Percentiles rank a stretch among this genome's conserved stretches.
Conservation (phyloP, 2,113 vertebrate species). For the Laticauda laticaudata region DNA sequence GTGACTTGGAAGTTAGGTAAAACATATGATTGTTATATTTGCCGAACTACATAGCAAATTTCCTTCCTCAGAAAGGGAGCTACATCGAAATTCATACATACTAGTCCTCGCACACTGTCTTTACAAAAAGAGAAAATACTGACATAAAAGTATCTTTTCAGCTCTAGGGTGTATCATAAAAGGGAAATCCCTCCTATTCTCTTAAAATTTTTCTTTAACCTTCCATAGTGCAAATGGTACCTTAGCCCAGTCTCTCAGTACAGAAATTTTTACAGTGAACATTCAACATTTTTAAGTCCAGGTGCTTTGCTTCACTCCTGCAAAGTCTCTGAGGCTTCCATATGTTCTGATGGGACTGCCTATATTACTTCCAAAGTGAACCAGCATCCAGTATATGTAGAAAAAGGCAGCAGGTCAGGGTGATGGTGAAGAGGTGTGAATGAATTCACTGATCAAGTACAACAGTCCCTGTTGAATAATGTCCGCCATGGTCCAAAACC, state of each 20-base stretch:
- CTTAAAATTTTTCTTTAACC: constrained; percentile 57
- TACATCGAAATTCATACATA: constrained; percentile 30
- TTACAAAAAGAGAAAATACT: constrained; percentile 65
- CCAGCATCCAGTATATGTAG: not conserved
- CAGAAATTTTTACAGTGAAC: constrained; percentile 20
- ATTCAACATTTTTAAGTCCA: constrained; percentile 2
- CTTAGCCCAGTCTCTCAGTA: constrained; percentile 66
- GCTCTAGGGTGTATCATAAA: constrained; percentile 67
- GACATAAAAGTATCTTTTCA: constrained; percentile 60
- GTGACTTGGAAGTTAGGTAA: constrained; percentile 7
- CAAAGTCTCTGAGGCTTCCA: constrained; percentile 5
- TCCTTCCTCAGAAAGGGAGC: constrained; percentile 8
- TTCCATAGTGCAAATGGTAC: constrained; percentile 87
- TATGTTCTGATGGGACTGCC: constrained; percentile 1
- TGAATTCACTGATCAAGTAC: not conserved
- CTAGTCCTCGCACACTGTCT: constrained; percentile 57
- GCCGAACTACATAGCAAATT: not conserved
- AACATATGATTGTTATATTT: not conserved
- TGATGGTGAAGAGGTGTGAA: not conserved
- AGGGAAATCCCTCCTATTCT: constrained; percentile 67
- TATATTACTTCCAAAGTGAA: not conserved
- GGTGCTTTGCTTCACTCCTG: constrained; percentile 11
- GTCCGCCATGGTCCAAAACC: not conserved
- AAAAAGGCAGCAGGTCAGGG: constrained; percentile 9
- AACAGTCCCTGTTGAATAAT: not conserved